Base-by-base conservation (phyloP, 1,140 invertebrate species). In the Drosophila albomicans region DNA sequence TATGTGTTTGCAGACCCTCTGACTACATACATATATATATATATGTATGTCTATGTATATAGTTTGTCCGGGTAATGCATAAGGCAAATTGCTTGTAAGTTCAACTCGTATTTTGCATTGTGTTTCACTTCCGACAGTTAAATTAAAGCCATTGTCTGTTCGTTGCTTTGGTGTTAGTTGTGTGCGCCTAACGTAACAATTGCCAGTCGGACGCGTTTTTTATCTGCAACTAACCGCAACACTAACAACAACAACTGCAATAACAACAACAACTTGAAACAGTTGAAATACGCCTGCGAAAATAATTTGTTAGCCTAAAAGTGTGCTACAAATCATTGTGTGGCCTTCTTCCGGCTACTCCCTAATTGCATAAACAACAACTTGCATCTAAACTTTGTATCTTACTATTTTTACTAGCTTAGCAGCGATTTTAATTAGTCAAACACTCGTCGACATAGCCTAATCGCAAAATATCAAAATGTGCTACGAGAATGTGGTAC, bases 121-220 rank as follows among this genome's bases (percentile, higher is more conserved):
- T 88, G 79, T 67, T 80, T 84, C 80, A 87, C 81, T 91, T 91
- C 89, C 89, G 89, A 90, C 89, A 91, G 89, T 91, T 91, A 91
- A 91, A 91, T 91, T 91, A 91, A 91, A 91, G 89, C 78, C 78
- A 88, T 88, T 88, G 85, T 88, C 85, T 67, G 62, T 67, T 58
- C 20, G 30, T 45, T 49, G 65, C 61, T 63, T 64, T 64, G 70
- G 57, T 81, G 66, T 54, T 64, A 81, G 51, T 76, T 85, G 20
- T 74, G 67, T 82, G 78, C 74, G 72, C 71, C 85, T 89, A 89
- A 89, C 75, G 84, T 87, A 88, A 89, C 85, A 84, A 89, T 88
- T 87, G 79, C 82, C 75, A 58, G 63, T 62, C 82, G 71, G 65
- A 74, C 56, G 71, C 71, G 49, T 65, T 78, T 88, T 89, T 87